These are phyloP conservation scores for Nasonia giraulti DNA, from an alignment of 1,140 invertebrate genomes.

Conservation along the genomic window DNA sequence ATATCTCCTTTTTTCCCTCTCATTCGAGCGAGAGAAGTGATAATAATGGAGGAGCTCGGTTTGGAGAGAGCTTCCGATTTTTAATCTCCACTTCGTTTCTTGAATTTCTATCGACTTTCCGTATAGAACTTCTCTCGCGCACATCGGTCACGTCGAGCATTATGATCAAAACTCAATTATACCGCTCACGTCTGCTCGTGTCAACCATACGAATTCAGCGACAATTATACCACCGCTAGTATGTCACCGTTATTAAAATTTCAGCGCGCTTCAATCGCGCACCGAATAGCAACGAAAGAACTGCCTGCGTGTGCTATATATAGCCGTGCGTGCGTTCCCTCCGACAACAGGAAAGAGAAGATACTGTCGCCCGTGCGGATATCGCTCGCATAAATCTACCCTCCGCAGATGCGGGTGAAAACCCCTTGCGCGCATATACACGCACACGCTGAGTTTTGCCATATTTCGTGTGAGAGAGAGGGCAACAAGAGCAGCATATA, in stretches of 20 bases:
- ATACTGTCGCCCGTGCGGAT: neutral
- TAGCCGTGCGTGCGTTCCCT: neutral
- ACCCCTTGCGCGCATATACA: neutral
- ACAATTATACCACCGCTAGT: neutral
- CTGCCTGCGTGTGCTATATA: too few relatives aligned
- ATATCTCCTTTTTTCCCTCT: neutral
- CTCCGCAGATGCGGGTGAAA: neutral
- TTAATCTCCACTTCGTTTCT: too few relatives aligned
- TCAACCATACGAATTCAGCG: neutral
- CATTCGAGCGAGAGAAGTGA: too few relatives aligned
- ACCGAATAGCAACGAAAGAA: too few relatives aligned
- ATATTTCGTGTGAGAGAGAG: neutral
- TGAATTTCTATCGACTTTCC: too few relatives aligned
- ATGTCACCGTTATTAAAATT: neutral
- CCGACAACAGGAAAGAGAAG: neutral
- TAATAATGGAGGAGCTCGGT: too few relatives aligned
- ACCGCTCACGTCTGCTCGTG: too few relatives aligned
- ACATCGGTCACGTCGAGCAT: too few relatives aligned
- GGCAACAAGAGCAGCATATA: neutral
- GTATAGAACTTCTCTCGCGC: too few relatives aligned
- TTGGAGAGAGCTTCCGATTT: too few relatives aligned
- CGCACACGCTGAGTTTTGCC: neutral
- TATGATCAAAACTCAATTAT: neutral
- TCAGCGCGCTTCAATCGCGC: neutral
- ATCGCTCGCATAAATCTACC: constrained; percentile 10